Evolutionary conservation across 2,113 vertebrate genomes (phyloP).

Genomic region (Trochalopteron elliotii): DNA sequence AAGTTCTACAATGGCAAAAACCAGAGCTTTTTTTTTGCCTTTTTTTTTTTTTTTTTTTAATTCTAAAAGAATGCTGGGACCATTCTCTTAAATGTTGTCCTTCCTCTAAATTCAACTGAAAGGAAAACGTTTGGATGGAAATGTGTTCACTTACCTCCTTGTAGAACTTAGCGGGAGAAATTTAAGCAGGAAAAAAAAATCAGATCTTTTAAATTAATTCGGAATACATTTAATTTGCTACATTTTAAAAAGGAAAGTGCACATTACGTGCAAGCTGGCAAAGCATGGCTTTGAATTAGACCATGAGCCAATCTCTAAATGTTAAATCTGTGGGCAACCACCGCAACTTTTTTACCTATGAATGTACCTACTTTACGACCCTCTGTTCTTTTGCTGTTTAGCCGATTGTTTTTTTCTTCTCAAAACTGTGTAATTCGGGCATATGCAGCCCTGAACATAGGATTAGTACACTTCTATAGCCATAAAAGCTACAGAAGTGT

Average conservation of each 20-base stretch:
- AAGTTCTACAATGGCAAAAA: background rate
- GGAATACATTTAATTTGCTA: background rate
- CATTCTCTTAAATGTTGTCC: background rate
- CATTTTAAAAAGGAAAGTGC: background rate
- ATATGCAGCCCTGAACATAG: background rate
- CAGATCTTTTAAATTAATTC: background rate
- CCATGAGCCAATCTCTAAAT: background rate
- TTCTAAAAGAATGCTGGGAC: background rate
- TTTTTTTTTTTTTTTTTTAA: background rate
- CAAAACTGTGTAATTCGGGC: background rate
- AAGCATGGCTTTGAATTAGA: background rate
- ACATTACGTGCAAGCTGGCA: background rate
- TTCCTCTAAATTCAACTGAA: background rate
- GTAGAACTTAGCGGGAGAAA: background rate
- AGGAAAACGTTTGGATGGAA: background rate
- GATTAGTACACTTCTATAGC: background rate
- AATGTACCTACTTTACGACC: background rate
- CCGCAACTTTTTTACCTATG: background rate
- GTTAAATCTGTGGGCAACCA: background rate
- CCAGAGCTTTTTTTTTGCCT: background rate
- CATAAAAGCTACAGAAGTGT: background rate
- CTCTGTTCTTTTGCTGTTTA: background rate
- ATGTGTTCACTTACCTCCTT: background rate
- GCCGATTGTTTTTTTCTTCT: background rate
- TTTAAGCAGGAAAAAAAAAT: background rate